Conservation (phyloP, 2,797 vertebrate species). For the Euphonia xanthogaster region DNA sequence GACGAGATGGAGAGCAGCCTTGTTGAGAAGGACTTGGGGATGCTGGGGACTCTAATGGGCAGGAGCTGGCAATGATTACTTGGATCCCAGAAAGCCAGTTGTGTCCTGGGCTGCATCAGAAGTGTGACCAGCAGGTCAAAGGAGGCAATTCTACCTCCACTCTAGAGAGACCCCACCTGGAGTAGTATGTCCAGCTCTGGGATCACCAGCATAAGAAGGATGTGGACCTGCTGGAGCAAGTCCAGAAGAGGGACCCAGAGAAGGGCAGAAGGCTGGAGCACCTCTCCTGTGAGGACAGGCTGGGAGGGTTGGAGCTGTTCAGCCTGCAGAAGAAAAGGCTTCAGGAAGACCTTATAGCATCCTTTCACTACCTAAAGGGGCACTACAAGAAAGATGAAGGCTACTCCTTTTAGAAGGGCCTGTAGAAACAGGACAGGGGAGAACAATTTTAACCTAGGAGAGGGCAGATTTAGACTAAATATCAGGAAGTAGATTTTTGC, state of each 20-base stretch:
- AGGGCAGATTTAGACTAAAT: background rate
- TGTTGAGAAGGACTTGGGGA: rapidly evolving
- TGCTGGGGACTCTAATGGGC: background rate
- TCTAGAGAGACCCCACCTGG: background rate
- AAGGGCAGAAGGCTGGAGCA: background rate
- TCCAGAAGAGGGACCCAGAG: background rate
- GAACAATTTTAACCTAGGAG: background rate
- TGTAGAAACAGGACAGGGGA: background rate
- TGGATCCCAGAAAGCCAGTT: background rate
- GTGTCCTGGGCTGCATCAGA: background rate
- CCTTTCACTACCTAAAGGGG: background rate
- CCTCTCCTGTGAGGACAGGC: background rate
- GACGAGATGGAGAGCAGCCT: background rate
- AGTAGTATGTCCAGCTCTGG: background rate
- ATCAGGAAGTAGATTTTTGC: background rate
- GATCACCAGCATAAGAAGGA: background rate
- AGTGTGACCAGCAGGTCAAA: background rate
- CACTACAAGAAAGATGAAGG: background rate
- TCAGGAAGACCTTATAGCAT: background rate
- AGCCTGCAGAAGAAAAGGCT: background rate
- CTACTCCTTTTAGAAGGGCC: background rate
- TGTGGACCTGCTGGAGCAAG: background rate
- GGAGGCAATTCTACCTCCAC: background rate
- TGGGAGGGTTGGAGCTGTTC: background rate
- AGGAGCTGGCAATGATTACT: background rate